phyloP scores from a whole-genome alignment of 1,140 invertebrate species.

The Penaeus japonicus region DNA sequence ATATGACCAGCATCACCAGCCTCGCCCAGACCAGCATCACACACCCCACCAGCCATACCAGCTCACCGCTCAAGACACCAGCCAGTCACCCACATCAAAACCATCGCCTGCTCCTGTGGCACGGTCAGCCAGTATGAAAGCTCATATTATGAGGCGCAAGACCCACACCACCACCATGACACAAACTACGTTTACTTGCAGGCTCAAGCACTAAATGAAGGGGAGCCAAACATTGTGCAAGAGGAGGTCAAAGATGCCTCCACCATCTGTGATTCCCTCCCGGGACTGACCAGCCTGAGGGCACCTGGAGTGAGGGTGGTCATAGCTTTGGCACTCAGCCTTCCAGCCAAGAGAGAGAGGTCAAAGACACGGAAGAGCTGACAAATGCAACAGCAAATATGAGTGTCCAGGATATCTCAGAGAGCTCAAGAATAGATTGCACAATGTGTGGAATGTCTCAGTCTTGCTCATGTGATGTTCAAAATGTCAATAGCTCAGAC shows the following conservation, averaged over 20 bases:
- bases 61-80: conserved; percentile 11
- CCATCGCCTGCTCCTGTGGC: conserved; percentile 46
- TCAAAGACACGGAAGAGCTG: neutral
- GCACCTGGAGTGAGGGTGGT: neutral
- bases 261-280: neutral
- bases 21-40: neutral
- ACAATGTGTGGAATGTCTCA: neutral
- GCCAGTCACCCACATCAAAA: conserved; percentile 43
- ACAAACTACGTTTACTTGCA: neutral
- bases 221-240: neutral
- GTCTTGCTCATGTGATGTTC: neutral
- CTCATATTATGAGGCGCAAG: neutral
- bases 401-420: neutral
- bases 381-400: conserved; percentile 3
- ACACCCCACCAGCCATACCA: neutral
- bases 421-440: neutral
- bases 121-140: conserved; percentile 10
- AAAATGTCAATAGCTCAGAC: neutral
- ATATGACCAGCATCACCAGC: conserved; percentile 2
- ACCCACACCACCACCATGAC: conserved; percentile 1
- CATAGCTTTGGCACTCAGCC: neutral
- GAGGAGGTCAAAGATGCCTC: neutral
- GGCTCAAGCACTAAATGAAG: neutral
- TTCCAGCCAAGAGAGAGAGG: neutral
- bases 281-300: neutral